These are phyloP conservation scores for Pimephales promelas DNA, from an alignment of 2,113 vertebrate species.

Conservation along the genomic window DNA sequence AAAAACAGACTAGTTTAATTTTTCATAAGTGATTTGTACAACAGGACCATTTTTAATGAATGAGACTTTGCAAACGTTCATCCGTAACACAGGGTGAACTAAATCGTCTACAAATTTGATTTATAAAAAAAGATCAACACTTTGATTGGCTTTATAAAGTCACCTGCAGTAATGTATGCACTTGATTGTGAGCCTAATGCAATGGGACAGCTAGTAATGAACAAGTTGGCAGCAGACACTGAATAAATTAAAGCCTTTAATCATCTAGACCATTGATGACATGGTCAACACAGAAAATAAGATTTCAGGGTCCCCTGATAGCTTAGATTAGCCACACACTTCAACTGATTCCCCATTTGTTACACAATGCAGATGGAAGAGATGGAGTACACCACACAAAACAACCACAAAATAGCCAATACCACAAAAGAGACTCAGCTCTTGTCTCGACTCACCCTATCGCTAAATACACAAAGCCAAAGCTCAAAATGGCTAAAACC, in stretches of 20 bases:
- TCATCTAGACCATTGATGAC: slow-evolving; percentile 49
- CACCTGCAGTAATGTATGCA: not conserved
- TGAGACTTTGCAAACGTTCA: not conserved
- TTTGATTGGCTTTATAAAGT: slow-evolving; percentile 40
- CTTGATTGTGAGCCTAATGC: slow-evolving; percentile 32
- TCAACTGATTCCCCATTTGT: slow-evolving; percentile 21
- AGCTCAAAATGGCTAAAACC: slow-evolving; percentile 8
- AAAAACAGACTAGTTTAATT: not conserved
- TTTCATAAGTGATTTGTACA: not conserved
- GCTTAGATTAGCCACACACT: slow-evolving; percentile 44
- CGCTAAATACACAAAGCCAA: slow-evolving; percentile 33
- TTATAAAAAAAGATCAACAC: slow-evolving; percentile 32
- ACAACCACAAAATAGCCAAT: not conserved
- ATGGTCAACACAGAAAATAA: slow-evolving; percentile 53
- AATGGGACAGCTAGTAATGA: slow-evolving; percentile 34
- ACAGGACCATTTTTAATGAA: slow-evolving; percentile 7
- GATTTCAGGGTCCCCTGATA: slow-evolving; percentile 47
- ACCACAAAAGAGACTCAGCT: not conserved
- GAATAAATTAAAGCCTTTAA: slow-evolving; percentile 55
- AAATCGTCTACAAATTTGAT: slow-evolving; percentile 37
- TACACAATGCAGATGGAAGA: slow-evolving; percentile 33
- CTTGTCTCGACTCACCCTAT: not conserved
- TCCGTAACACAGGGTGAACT: not conserved
- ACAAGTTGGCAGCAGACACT: slow-evolving; percentile 44
- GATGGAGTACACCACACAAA: not conserved